Base-by-base conservation (phyloP, 1,140 invertebrate species). In the Zaprionus inermis region DNA sequence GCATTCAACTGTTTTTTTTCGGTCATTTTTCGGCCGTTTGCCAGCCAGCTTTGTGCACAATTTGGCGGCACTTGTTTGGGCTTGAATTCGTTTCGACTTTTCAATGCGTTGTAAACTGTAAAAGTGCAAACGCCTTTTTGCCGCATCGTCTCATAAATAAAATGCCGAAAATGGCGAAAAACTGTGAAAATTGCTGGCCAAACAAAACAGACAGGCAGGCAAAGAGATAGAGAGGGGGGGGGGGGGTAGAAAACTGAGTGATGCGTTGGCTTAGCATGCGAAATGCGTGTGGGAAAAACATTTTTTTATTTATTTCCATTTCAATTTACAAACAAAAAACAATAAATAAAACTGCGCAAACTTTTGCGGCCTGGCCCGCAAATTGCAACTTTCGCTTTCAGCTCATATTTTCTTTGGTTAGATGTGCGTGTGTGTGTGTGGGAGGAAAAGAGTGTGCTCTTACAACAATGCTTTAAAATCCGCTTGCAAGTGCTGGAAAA, bases 381-480 rank as follows among this genome's bases (percentile, higher is more conserved):
- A 30, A 38, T 66, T 36, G 61, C 54, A 58, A 68, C 64, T 73
- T 61, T 73, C 57, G 14, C 71, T 69, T 68, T 69, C 57, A 49
- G 22, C 34, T 64, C 11, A 61, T 63, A 52, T 44, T 49, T 60
- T 52, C 34, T 30, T 30, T 10, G n/a, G n/a, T 1, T 18, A 11
- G 4, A 3, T 32, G 30, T 28, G 24, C 3, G 24, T 28, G 24
- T 28, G 51, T 4, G 12, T 18, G 14, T 18, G 11, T 6, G 11
- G 24, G 7, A 28, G 51, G 1, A 6, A 12, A 3, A 28, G n/a
- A 18, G 14, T 41, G 36, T 28, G n/a, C n/a, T 28, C 30, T 32
- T 3, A 44, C 38, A 30, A 28, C 51, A 52, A 56, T 7, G 34
- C 10, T n/a, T 24, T 38, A 34, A 24, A 56, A 70, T 52, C 12